These are phyloP conservation scores for Germaria angustata DNA, from an alignment of 2,888 invertebrate species.

Conservation along the genomic window DNA sequence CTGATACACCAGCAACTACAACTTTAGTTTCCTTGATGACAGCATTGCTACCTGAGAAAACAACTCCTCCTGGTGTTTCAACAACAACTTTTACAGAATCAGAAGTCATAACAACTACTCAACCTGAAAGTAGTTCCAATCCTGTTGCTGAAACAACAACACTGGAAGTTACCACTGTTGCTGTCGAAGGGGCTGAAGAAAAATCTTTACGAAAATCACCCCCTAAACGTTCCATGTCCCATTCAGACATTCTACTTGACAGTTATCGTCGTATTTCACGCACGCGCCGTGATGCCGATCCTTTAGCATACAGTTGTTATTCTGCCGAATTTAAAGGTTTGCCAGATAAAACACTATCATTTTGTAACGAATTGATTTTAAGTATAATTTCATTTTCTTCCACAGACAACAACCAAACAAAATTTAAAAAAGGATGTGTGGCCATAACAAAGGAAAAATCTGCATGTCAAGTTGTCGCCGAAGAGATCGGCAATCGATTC, in stretches of 20 bases:
- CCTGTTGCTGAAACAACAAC: not conserved
- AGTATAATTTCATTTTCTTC: not conserved
- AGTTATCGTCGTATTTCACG: slow-evolving; percentile 71
- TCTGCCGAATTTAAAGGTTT: slow-evolving; percentile 66
- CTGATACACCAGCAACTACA: not conserved
- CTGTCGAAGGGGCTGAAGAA: not conserved
- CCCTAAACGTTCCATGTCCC: not conserved
- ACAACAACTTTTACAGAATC: not conserved
- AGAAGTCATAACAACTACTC: not conserved
- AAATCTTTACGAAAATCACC: not conserved
- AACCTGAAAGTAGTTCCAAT: not conserved
- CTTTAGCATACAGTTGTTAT: slow-evolving; percentile 69
- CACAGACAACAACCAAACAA: slow-evolving; percentile 25
- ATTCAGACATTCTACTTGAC: slow-evolving; percentile 67
- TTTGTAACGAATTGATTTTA: not conserved
- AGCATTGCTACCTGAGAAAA: not conserved
- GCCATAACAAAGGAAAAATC: slow-evolving; percentile 58
- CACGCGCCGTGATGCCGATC: slow-evolving; percentile 42
- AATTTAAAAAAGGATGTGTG: slow-evolving; percentile 71
- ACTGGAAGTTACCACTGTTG: not conserved
- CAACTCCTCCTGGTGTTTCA: not conserved
- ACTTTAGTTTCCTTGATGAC: too few species aligned
- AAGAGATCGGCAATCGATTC: not conserved
- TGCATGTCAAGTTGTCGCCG: slow-evolving; percentile 61
- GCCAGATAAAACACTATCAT: not conserved